Base-by-base conservation (phyloP, 2,113 vertebrate genomes). In the Hepsetus odoe region DNA sequence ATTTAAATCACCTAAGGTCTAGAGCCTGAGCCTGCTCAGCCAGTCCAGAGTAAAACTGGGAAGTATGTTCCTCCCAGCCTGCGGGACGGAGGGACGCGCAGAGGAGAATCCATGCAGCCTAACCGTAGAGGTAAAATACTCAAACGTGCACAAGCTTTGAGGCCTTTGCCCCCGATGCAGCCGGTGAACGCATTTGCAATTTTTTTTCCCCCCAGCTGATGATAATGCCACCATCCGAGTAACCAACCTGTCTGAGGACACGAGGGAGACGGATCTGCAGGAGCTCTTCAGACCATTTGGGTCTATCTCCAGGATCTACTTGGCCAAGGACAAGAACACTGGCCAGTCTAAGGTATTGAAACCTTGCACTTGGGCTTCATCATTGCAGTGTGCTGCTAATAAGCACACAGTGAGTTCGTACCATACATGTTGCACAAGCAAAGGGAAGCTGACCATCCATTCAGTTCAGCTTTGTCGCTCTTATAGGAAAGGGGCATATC, bases 181-280 rank as follows among this genome's bases (percentile, higher is more conserved):
- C n/a, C n/a, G n/a, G n/a, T n/a, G n/a, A n/a, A n/a, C n/a, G n/a
- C n/a, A n/a, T n/a, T n/a, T n/a, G n/a, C n/a, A n/a, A n/a, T 56
- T 4, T 49, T 22, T 1, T 65, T 1, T 9, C 18, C 16, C 0
- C 8, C 20, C 85, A 98, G 97, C 96, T 0, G 97, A 98, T 0
- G 97, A 98, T 90, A 99, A 99, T 0, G 97, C 97, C 82, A 98
- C 97, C 14, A 98, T 98, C 89, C 96, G 97, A 0, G 97, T 99
- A 79, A 99, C 97, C 85, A 98, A 98, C 89, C 90, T 99, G 74
- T 99, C 97, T 0, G 97, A 99, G 92, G 97, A 99, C 90, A 99
- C 97, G 0, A 94, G 97, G 0, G 97, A 99, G 90, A 98, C 97
- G 0, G 97, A 99, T 81, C 87, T 99, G 72, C 97, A 99, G 91